Evolutionary conservation across 2,113 vertebrate species (phyloP).

Genomic region (Esox niger): DNA sequence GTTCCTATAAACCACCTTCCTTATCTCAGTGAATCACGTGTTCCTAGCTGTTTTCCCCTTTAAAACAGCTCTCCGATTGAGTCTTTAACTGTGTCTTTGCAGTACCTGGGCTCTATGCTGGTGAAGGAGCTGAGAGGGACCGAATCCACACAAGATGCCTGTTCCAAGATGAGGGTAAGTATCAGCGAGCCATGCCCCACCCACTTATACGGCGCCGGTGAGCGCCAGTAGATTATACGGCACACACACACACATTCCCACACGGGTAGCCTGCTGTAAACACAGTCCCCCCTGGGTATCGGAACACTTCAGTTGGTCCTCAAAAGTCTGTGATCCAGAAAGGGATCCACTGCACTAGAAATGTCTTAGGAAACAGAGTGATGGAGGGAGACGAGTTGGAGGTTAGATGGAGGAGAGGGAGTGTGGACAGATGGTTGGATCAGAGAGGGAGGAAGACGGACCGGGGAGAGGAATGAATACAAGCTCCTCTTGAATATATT

Average conservation of each 20-base stretch:
- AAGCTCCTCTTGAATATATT: conserved; percentile 30
- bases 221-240: no score
- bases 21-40: conserved; percentile 54
- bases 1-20: conserved; percentile 38
- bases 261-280: not conserved
- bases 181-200: not conserved
- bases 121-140: conserved; percentile 98
- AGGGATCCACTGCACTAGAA: not conserved
- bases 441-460: not conserved
- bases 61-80: not conserved
- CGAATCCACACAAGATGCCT: conserved; percentile 97
- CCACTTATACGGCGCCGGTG: no score
- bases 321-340: not conserved
- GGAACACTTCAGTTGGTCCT: not conserved
- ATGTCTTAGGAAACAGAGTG: not conserved
- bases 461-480: conserved; percentile 17
- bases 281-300: not conserved
- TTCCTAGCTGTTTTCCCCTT: no score
- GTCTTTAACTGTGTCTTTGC: conserved; percentile 23
- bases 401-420: not conserved
- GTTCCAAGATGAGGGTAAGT: conserved; percentile 99
- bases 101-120: conserved; percentile 99
- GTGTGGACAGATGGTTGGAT: conserved; percentile 1
- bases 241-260: no score
- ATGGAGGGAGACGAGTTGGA: not conserved